phyloP scores from a whole-genome alignment of 2,888 invertebrate species.

The Eudemis profundana region DNA sequence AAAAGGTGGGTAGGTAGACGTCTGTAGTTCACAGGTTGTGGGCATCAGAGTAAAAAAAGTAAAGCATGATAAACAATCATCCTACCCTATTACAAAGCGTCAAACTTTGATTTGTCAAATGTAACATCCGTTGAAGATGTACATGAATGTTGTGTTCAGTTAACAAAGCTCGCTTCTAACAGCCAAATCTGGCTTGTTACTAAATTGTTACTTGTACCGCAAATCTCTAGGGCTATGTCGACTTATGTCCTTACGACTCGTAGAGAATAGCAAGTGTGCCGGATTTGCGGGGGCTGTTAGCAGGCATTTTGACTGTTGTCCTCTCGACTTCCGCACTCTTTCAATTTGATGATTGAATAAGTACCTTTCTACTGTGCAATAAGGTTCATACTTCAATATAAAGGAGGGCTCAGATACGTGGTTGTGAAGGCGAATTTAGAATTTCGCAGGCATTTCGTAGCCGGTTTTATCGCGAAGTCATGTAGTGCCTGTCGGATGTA shows the following conservation, averaged over 20 bases:
- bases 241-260: conserved; percentile 28
- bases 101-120: too few species aligned
- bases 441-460: conserved; percentile 27
- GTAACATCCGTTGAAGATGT: neutral
- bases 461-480: conserved; percentile 42
- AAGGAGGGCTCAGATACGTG: neutral
- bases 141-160: conserved; percentile 13
- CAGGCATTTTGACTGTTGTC: conserved; percentile 23
- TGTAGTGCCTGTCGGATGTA: conserved; percentile 40
- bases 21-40: too few species aligned
- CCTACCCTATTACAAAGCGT: too few species aligned
- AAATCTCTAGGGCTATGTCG: neutral
- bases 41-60: too few species aligned
- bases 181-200: neutral
- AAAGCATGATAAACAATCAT: too few species aligned
- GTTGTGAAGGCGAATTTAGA: neutral
- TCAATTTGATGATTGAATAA: neutral
- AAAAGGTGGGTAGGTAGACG: too few species aligned
- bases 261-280: conserved; percentile 25
- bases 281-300: conserved; percentile 39
- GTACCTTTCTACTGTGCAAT: neutral
- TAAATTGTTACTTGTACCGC: conserved; percentile 11
- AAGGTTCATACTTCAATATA: conserved; percentile 14
- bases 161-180: conserved; percentile 19
- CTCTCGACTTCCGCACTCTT: neutral